phyloP scores from a whole-genome alignment of 1,140 invertebrate genomes.

The Drosophila tsacasi region DNA sequence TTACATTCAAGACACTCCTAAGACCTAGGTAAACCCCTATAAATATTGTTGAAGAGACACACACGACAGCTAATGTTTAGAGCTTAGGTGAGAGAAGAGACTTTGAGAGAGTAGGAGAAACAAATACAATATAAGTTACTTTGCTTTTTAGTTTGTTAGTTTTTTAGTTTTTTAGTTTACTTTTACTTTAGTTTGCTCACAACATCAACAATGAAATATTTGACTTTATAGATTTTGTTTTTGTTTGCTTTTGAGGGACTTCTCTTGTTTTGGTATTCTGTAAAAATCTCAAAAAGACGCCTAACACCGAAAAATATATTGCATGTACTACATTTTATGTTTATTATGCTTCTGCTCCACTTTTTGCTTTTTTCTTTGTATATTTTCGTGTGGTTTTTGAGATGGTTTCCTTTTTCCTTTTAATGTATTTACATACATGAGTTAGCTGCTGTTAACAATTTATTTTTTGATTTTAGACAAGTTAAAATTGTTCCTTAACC shows the following conservation, averaged over 20 bases:
- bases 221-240: slow-evolving; percentile 59
- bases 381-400: slow-evolving; percentile 15
- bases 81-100: slow-evolving; percentile 72
- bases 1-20: slow-evolving; percentile 23
- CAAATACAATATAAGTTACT: slow-evolving; percentile 65
- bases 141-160: slow-evolving; percentile 31
- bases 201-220: slow-evolving; percentile 85
- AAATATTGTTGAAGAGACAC: slow-evolving; percentile 70
- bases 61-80: slow-evolving; percentile 77
- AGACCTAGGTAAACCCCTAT: slow-evolving; percentile 66
- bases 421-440: slow-evolving; percentile 69
- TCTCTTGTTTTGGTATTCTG: slow-evolving; percentile 59
- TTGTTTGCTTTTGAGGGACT: slow-evolving; percentile 50
- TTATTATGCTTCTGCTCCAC: slow-evolving; percentile 50
- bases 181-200: slow-evolving; percentile 68
- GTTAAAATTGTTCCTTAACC: slow-evolving; percentile 39
- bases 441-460: slow-evolving; percentile 79
- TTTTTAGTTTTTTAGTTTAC: slow-evolving; percentile 21
- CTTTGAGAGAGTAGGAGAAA: slow-evolving; percentile 69
- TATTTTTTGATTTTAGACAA: slow-evolving; percentile 47
- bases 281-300: slow-evolving; percentile 85
- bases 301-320: slow-evolving; percentile 85
- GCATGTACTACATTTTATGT: slow-evolving; percentile 77
- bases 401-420: slow-evolving; percentile 6
- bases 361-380: slow-evolving; percentile 30